Evolutionary conservation across 2,888 invertebrate genomes (phyloP).

Genomic region (Cephus sareptanus): DNA sequence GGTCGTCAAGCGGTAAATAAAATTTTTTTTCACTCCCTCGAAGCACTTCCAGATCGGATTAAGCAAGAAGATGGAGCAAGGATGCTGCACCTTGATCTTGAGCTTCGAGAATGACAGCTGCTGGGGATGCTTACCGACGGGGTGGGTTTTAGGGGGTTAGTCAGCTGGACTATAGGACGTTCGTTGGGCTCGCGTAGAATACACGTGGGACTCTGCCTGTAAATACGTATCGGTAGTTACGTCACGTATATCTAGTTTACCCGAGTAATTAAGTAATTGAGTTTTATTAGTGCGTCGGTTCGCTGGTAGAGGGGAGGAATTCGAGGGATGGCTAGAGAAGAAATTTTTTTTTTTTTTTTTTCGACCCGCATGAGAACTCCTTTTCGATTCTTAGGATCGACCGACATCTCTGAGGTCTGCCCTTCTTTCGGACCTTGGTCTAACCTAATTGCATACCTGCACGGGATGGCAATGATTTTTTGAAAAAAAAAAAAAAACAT

Average conservation of each 20-base stretch:
- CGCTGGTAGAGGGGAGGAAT: slow-evolving; percentile 1
- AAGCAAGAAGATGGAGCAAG: not conserved
- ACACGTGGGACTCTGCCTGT: slow-evolving; percentile 1
- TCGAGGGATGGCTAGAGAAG: not conserved
- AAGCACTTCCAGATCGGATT: not conserved
- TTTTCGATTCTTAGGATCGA: too few species aligned
- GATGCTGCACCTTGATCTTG: not conserved
- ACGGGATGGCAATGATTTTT: not conserved
- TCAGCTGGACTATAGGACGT: too few species aligned
- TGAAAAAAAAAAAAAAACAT: not conserved
- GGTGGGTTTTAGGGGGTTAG: too few species aligned
- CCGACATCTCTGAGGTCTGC: too few species aligned
- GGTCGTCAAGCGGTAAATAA: not conserved
- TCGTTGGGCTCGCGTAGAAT: too few species aligned
- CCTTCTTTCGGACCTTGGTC: too few species aligned
- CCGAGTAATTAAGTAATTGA: slow-evolving; percentile 48
- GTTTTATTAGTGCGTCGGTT: slow-evolving; percentile 27
- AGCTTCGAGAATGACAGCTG: not conserved
- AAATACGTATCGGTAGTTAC: slow-evolving; percentile 37
- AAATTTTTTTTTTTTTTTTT: not conserved
- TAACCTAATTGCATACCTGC: not conserved
- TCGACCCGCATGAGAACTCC: slow-evolving; percentile 43
- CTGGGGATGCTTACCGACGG: not conserved
- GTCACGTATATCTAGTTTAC: slow-evolving; percentile 42
- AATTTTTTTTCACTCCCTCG: not conserved